Base-by-base conservation (phyloP, 2,797 vertebrate species). In the Avahi laniger region DNA sequence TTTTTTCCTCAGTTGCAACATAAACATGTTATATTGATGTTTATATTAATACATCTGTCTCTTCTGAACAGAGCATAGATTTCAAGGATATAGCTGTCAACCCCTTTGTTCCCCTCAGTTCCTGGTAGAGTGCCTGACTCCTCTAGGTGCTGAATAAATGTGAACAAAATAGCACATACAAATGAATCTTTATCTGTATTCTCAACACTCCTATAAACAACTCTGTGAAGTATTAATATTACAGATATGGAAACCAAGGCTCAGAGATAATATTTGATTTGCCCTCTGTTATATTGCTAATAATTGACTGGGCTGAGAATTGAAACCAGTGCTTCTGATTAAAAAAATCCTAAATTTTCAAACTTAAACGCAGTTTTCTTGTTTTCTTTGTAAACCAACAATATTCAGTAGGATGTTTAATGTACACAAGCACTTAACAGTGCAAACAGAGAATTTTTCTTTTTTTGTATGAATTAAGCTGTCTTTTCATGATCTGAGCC, bases 31-130 rank as follows among this genome's bases (percentile, higher is more conserved):
- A 14, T 38, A 76, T 41, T 81, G 69, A 93, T 73, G 13, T 79
- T 92, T 78, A 88, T 75, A 10, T 79, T 92, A 72, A 79, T 69
- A 15, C 10, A 69, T 88, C 4, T 72, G 1, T 89, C 14, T 96
- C 41, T 96, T 14, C 59, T 73, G 65, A 79, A 20, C 13, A 78
- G 4, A 0, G n/a, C 14, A 2, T 59, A 65, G 12, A 76, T 33
- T 61, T 85, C 59, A 88, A 86, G 5, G 17, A 30, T 75, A n/a
- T 10, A 57, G 6, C 82, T 4, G 2, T 82, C 30, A 69, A 38
- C 6, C 0, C 6, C 28, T 83, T 26, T 6, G 12, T 2, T 54
- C 1, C 30, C 4, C 4, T 0, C 1, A 46, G 20, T 88, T 91
- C 52, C 11, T 84, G 10, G 15, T 52, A 30, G 33, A 41, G 14